Base-by-base conservation (phyloP, 2,888 invertebrate species). In the Maniola hyperantus region DNA sequence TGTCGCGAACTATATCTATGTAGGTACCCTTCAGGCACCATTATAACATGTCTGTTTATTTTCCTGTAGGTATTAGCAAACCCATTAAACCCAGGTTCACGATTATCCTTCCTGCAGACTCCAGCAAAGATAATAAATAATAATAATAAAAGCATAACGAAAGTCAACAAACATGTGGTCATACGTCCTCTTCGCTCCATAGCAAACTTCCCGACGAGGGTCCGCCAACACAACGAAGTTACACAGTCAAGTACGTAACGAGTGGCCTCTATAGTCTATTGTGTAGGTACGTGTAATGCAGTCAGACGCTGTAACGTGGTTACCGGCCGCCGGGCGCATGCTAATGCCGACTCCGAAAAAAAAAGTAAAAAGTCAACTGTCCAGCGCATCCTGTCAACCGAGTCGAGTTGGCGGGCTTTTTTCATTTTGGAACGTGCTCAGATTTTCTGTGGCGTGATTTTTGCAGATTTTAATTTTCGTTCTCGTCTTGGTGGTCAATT, bases 201-300 rank as follows among this genome's bases (percentile, higher is more conserved):
- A 80, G 83, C 71, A 73, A 65, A 72, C 57, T 54, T 55, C 64
- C 70, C 60, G 67, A 60, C 69, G 77, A 73, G 77, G 74, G 80
- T 78, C 78, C 81, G 77, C 81, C 82, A 83, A 79, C 82, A 80
- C 87, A 89, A 91, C 86, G 89, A 90, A 91, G 91, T 91, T 91
- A 91, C 85, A 88, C 88, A 91, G 91, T 91, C 91, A 90, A 91
- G 91, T 91, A 86, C 85, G 86, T 87, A 90, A 90, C 90, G 90
- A 89, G 90, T 88, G 88, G 87, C 85, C 84, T 79, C 83, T 79
- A 48, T 48, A 48, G 48, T 48, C 48, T 48, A 85, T 85, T 83
- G 82, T 84, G 80, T 82, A n/a, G 79, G 78, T 68, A 71, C 73
- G 77, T 81, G 77, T 81, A 79, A 81, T 81, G 81, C 83, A 75